Evolutionary conservation across 1,140 invertebrate genomes (phyloP).

Genomic region (Watersipora subatra): DNA sequence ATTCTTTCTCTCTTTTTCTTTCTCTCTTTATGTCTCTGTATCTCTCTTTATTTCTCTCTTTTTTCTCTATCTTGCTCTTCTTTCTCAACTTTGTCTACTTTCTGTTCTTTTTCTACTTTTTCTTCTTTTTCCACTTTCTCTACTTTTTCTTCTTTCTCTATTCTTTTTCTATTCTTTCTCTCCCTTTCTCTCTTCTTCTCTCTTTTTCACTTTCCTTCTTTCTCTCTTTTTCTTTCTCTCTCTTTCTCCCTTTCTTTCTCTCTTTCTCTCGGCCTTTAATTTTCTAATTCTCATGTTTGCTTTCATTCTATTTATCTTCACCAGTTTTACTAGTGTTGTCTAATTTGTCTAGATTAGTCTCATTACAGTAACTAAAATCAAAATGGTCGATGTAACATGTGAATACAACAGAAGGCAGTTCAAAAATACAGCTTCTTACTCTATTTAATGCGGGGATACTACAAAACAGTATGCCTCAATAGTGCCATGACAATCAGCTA

Average conservation of each 20-base stretch:
- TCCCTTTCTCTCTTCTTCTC: not conserved
- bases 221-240: not conserved
- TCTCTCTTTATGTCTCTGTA: too few species aligned
- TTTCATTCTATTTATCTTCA: not conserved
- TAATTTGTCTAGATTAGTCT: too few species aligned
- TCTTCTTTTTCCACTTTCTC: not conserved
- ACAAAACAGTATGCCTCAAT: too few species aligned
- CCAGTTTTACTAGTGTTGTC: too few species aligned
- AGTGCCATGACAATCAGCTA: too few species aligned
- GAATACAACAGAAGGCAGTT: too few species aligned
- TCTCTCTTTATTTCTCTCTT: not conserved
- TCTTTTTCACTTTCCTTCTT: not conserved
- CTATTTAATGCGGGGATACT: too few species aligned
- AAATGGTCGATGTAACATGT: too few species aligned
- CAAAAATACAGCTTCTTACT: too few species aligned
- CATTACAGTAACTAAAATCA: too few species aligned
- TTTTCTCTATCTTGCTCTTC: not conserved
- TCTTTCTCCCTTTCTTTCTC: not conserved
- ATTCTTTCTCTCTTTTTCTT: too few species aligned
- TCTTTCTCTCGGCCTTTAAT: not conserved
- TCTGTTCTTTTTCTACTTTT: not conserved
- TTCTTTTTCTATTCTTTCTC: not conserved
- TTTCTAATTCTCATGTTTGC: not conserved
- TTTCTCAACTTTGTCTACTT: not conserved
- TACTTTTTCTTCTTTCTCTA: not conserved